Evolutionary conservation across 2,797 vertebrate species (phyloP).

Genomic region (Phataginus tricuspis): DNA sequence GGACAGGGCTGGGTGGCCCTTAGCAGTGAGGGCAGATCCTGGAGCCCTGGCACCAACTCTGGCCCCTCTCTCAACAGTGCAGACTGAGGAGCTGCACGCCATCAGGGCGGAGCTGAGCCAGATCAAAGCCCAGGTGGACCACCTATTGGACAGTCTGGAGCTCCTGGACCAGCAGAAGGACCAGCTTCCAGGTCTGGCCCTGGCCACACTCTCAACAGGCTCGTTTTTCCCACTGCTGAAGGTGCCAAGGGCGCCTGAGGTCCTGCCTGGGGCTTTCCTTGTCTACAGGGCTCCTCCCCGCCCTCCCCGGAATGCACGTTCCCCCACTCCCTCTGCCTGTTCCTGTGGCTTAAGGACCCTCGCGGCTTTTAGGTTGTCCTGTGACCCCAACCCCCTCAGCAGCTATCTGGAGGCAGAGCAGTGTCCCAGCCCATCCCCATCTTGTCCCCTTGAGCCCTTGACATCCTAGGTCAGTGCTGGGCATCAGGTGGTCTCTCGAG

Average conservation of each 20-base stretch:
- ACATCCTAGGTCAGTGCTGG: neutral
- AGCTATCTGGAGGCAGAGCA: neutral
- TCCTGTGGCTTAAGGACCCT: neutral
- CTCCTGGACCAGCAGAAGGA: conserved; percentile 74
- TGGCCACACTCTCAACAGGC: neutral
- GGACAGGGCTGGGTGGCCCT: too few relatives aligned
- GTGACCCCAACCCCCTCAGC: neutral
- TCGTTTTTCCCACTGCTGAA: neutral
- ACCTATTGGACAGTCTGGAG: conserved; percentile 82
- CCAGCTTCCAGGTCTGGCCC: conserved; percentile 52
- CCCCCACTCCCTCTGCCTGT: neutral
- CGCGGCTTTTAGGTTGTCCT: neutral
- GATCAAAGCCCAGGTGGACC: conserved; percentile 85
- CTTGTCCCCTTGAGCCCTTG: neutral
- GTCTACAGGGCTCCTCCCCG: neutral
- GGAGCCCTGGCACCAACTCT: neutral
- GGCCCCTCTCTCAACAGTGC: conserved; percentile 44
- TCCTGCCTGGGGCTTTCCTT: neutral
- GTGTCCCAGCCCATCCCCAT: neutral
- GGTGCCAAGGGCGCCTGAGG: neutral
- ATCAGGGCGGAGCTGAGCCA: conserved; percentile 82
- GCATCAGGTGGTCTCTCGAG: neutral
- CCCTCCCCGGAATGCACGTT: accelerated
- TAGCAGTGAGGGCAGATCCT: neutral
- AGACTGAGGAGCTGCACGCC: conserved; percentile 75